A percentile compares a stretch with the other conserved stretches of the same genome.
Evolutionary conservation across 2,888 invertebrate species (phyloP).

Genomic region (Drosophila fungiperda): DNA sequence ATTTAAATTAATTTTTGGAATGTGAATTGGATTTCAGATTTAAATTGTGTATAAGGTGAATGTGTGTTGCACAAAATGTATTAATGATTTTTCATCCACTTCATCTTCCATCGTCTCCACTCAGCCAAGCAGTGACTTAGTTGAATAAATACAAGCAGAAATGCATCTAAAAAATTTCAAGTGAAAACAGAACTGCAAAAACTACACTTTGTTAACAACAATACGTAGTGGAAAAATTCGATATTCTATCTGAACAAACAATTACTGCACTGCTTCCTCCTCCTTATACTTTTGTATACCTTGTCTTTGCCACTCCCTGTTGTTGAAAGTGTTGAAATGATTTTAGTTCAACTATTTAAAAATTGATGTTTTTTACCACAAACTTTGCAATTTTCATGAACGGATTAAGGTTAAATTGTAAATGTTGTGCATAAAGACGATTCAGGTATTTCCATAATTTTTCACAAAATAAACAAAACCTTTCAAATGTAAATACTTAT

Average conservation of each 20-base stretch:
- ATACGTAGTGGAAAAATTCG: slow-evolving; percentile 8
- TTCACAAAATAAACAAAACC: background rate
- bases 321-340: slow-evolving; percentile 29
- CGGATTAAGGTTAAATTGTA: background rate
- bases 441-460: background rate
- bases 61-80: background rate
- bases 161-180: slow-evolving; percentile 24
- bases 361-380: background rate
- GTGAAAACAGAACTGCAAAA: slow-evolving; percentile 9
- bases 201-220: slow-evolving; percentile 13
- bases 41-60: background rate
- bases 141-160: slow-evolving; percentile 13
- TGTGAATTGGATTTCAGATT: background rate
- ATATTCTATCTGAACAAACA: slow-evolving; percentile 12
- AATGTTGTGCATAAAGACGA: background rate
- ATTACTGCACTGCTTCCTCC: background rate
- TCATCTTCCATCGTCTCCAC: background rate
- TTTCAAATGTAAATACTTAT: background rate
- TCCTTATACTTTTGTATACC: no score
- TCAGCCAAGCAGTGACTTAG: background rate
- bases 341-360: slow-evolving; percentile 24
- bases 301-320: background rate
- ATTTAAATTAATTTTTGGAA: background rate
- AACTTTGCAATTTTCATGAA: background rate
- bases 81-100: background rate